Percentiles rank a stretch among this genome's conserved stretches.
These are phyloP conservation scores for Zeuzera pyrina DNA, from an alignment of 2,888 invertebrate species.

Conservation along the genomic window DNA sequence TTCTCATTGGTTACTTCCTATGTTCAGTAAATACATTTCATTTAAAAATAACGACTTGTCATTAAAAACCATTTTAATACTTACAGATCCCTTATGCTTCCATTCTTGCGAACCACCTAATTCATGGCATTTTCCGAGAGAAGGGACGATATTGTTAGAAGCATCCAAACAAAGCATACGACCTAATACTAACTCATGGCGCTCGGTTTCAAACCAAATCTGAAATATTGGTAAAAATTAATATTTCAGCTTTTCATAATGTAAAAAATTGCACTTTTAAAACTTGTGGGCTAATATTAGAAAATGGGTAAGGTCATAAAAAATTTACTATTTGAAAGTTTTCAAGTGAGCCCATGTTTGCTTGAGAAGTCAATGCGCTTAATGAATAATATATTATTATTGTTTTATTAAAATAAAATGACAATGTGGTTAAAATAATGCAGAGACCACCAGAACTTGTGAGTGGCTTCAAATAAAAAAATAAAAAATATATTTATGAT, in stretches of 20 bases:
- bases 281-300: too few relatives aligned
- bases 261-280: too few relatives aligned
- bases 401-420: too few relatives aligned
- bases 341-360: too few relatives aligned
- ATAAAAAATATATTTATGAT: too few relatives aligned
- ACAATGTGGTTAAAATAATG: too few relatives aligned
- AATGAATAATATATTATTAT: too few relatives aligned
- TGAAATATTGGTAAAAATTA: constrained; percentile 33
- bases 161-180: constrained; percentile 90
- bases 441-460: too few relatives aligned
- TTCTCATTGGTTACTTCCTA: too few relatives aligned
- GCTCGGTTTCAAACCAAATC: constrained; percentile 90
- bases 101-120: constrained; percentile 94
- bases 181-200: constrained; percentile 86
- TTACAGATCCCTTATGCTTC: constrained; percentile 84
- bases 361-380: too few relatives aligned
- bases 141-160: constrained; percentile 74
- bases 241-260: not conserved
- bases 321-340: too few relatives aligned
- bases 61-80: constrained; percentile 15
- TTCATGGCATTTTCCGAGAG: constrained; percentile 93
- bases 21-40: not conserved
- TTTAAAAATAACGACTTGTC: not conserved
- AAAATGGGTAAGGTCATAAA: not conserved
- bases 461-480: too few relatives aligned